These are phyloP conservation scores for Astyanax mexicanus DNA, from an alignment of 2,797 vertebrate species.

Conservation along the genomic window DNA sequence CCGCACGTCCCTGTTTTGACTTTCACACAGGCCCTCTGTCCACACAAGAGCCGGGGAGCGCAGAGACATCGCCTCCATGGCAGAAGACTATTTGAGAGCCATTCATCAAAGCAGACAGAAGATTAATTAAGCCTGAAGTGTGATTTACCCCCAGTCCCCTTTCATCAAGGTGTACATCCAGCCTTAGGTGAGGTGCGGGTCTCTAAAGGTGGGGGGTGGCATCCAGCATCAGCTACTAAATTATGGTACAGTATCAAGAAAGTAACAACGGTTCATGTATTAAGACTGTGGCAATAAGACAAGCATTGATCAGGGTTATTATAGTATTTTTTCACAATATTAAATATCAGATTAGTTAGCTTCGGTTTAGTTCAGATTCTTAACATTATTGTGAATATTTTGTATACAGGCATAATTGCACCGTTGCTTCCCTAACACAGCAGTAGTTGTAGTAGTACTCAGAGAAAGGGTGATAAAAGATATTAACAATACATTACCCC, in stretches of 20 bases:
- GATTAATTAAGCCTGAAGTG: slow-evolving; percentile 87
- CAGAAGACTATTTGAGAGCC: slow-evolving; percentile 79
- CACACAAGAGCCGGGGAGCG: slow-evolving; percentile 62
- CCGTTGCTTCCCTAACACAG: no score
- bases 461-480: no score
- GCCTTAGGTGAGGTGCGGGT: slow-evolving; percentile 68
- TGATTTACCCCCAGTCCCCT: slow-evolving; percentile 82
- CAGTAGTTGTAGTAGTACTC: no score
- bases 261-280: slow-evolving; percentile 23
- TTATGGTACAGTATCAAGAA: slow-evolving; percentile 21
- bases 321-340: no score
- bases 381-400: no score
- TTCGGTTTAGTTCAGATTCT: no score
- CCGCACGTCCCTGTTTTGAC: slow-evolving; percentile 75
- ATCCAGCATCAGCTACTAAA: slow-evolving; percentile 13
- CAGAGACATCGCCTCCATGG: slow-evolving; percentile 72
- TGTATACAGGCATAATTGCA: no score
- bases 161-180: slow-evolving; percentile 84
- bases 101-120: slow-evolving; percentile 86
- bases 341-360: no score
- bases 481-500: no score
- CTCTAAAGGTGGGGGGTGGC: slow-evolving; percentile 24
- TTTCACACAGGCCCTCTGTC: slow-evolving; percentile 75
- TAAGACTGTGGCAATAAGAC: background rate
- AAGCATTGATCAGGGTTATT: background rate